Evolutionary conservation across 2,797 vertebrate genomes (phyloP).

Genomic region (Mustela erminea): DNA sequence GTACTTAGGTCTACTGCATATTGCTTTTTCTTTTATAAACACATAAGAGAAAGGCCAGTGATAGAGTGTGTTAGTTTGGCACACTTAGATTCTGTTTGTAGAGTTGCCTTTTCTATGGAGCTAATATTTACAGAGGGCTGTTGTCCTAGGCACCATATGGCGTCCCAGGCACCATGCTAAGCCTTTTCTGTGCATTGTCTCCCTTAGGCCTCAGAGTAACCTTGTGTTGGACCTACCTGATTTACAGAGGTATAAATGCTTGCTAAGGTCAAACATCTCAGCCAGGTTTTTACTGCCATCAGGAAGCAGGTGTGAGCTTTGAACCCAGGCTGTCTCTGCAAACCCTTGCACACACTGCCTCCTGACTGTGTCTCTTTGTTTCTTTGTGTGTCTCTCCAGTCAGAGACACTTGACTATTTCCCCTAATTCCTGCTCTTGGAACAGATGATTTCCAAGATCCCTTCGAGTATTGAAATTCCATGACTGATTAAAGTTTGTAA

Average conservation of each 20-base stretch:
- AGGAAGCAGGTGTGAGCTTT: background rate
- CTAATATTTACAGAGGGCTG: background rate
- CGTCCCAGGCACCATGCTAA: background rate
- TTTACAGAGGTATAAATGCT: background rate
- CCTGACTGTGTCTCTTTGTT: background rate
- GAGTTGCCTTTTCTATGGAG: background rate
- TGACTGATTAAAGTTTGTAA: constrained; percentile 65
- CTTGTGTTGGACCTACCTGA: background rate
- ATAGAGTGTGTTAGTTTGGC: background rate
- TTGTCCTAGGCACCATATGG: background rate
- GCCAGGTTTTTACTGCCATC: background rate
- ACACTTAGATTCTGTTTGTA: constrained; percentile 25
- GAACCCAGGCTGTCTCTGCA: background rate
- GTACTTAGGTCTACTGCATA: background rate
- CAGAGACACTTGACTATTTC: constrained; percentile 12
- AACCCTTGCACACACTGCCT: background rate
- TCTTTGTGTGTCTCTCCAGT: constrained; percentile 7
- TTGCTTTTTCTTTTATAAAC: constrained; percentile 25
- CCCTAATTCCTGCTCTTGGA: constrained; percentile 54
- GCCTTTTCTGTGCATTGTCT: background rate
- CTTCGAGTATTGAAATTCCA: constrained; percentile 22
- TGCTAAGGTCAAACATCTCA: background rate
- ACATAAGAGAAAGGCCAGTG: background rate
- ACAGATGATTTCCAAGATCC: constrained; percentile 61
- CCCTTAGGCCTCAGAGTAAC: constrained; percentile 12